Base-by-base conservation (phyloP, 2,888 invertebrate species). In the Cremastinae sp. region DNA sequence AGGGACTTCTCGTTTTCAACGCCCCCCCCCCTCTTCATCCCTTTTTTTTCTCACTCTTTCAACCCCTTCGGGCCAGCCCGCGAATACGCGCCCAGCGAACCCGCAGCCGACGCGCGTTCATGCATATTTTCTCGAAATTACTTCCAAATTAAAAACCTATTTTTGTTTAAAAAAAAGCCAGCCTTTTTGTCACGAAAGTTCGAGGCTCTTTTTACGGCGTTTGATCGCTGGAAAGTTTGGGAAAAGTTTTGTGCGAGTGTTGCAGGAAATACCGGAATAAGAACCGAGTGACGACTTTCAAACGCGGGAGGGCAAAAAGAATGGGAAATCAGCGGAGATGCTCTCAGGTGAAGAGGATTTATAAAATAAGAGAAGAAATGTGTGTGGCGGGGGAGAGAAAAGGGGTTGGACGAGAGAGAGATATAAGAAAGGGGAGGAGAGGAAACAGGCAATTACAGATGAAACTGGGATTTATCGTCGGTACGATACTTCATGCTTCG, bases 381-480 rank as follows among this genome's bases (percentile, higher is more conserved):
- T 36, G 43, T 16, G 18, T 0, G 47, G 18, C 34, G 20, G 58
- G 56, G 34, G 36, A 49, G n/a, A 18, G 12, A 5, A 20, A n/a
- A 47, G 41, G n/a, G 10, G n/a, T n/a, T n/a, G 51, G 41, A 22
- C 47, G 22, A 56, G 28, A 47, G 36, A 36, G 51, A 14, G n/a
- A 38, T n/a, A 34, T 14, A 16, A 20, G 16, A 18, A 54, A 49
- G 36, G 22, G 22, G 1, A 51, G 43, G 28, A 51, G 51, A 41
- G 72, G 14, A 59, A 66, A 68, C 56, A 45, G 45, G 61, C 64
- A 76, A 71, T 76, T 69, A 76, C 64, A 62, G 53, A 49, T 45
- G 51, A 47, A 69, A 73, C 51, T 18, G 62, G 51, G 64, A 76
- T 72, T 76, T 69, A 64, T 76, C 64, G 73, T 64, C 62, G 43